Conservation (phyloP, 2,888 invertebrate species). For the Disparrhopalites patrizii region DNA sequence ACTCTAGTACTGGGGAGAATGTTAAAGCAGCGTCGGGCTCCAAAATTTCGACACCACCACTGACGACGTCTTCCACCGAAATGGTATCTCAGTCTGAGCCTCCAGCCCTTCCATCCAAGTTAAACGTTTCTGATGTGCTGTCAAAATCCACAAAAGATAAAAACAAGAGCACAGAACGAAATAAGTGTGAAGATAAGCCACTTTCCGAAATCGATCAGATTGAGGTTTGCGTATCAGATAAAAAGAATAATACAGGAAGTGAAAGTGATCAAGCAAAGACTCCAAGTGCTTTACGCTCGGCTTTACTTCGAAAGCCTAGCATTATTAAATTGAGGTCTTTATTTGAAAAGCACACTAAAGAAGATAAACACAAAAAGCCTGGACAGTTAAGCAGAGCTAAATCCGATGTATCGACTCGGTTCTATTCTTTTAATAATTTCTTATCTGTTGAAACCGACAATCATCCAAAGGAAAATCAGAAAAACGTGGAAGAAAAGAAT, state of each 20-base stretch:
- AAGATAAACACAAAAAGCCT: slow-evolving; percentile 40
- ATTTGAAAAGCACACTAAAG: slow-evolving; percentile 49
- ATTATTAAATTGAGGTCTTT: slow-evolving; percentile 51
- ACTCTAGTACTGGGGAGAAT: not conserved
- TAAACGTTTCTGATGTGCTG: not conserved
- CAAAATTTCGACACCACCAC: not conserved
- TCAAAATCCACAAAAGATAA: not conserved
- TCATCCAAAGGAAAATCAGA: not conserved
- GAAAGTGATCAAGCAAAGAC: slow-evolving; percentile 4
- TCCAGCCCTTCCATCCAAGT: not conserved
- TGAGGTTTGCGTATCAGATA: slow-evolving; percentile 6
- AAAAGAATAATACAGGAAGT: not conserved
- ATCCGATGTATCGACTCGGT: slow-evolving; percentile 47
- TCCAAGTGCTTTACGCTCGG: slow-evolving; percentile 14
- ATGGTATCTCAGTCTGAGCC: not conserved
- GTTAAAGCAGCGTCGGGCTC: not conserved
- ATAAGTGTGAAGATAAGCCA: not conserved
- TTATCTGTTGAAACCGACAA: slow-evolving; percentile 4
- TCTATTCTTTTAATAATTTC: slow-evolving; percentile 35
- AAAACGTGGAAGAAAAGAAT: not conserved
- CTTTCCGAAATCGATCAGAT: not conserved
- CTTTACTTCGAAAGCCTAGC: slow-evolving; percentile 50
- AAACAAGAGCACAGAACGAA: not conserved
- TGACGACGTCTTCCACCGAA: not conserved
- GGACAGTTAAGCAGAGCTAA: slow-evolving; percentile 45